Base-by-base conservation (phyloP, 2,888 invertebrate genomes). In the Gastracanthus pulcherrimus region DNA sequence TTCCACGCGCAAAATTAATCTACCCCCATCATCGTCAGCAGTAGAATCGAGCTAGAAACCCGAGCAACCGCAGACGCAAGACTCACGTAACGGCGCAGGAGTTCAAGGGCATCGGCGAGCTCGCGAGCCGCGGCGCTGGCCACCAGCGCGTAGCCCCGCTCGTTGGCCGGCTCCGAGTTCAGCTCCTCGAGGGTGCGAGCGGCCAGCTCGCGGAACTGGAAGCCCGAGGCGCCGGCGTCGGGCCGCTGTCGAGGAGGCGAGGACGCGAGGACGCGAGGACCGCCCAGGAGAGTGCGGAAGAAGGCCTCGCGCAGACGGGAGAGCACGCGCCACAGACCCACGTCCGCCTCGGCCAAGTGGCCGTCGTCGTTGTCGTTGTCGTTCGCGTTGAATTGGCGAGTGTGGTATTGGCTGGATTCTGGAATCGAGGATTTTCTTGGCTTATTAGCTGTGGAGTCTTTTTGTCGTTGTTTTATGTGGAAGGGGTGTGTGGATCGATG, bases 131-230 rank as follows among this genome's bases (percentile, higher is more conserved):
- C 75, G 1, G 82, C 71, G 6, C 78, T 79, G 1, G 85, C 87
- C 9, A 88, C 77, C 64, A 90, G 71, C 60, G 88, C 34, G 72
- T 87, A 90, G 38, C 89, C 89, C 29, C 86, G 85, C 6, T 88
- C 84, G 55, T 84, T 84, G 2, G 87, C n/a, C n/a, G n/a, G 64
- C 34, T 82, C 45, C 0, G 83, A 82, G 34, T 86, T 85, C 3
- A 89, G 55, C 41, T 87, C 84, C 16, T 79, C 82, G 1, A 89
- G 55, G 0, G 85, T 84, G 31, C 84, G 84, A n/a, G 60, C 75
- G 2, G 89, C 66, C 11, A 87, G 71, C 19, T 86, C 85, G 13
- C 51, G 80, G 23, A 86, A 67, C 71, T 79, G 34, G 77, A 11
- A 60, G 29, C 11, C 77, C 51, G 23, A 6, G 36, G 64, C 6